A percentile compares a stretch with the other conserved stretches of the same genome.
These are phyloP conservation scores for Orthonyx spaldingii DNA, from an alignment of 2,113 vertebrate species.

Conservation along the genomic window DNA sequence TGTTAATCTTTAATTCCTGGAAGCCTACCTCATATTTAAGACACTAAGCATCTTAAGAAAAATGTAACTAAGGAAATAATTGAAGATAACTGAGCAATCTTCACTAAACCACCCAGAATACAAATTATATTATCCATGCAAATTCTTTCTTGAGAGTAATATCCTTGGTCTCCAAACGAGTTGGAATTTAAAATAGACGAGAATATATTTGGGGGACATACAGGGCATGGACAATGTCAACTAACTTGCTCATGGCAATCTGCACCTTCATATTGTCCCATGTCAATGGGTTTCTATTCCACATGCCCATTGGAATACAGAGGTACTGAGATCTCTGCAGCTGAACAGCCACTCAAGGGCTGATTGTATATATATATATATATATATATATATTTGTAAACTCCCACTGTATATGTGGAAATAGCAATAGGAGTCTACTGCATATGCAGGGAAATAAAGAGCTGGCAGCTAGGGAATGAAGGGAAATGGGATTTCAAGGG, in stretches of 20 bases:
- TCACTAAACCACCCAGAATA: background rate
- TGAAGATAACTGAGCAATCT: background rate
- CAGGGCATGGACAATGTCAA: background rate
- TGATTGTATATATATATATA: background rate
- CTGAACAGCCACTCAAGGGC: background rate
- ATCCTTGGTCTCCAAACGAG: background rate
- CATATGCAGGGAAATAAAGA: background rate
- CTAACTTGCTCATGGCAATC: background rate
- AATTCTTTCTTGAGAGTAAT: background rate
- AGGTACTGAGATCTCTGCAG: background rate
- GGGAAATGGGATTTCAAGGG: background rate
- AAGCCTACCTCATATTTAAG: background rate
- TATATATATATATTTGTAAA: background rate
- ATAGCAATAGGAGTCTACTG: background rate
- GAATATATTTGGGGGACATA: background rate
- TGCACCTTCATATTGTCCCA: background rate
- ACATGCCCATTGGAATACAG: background rate
- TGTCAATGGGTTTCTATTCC: background rate
- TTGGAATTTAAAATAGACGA: background rate
- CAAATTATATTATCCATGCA: background rate
- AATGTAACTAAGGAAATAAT: background rate
- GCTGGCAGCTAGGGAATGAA: background rate
- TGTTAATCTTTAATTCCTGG: background rate
- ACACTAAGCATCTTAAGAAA: background rate
- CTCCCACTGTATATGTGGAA: background rate